Base-by-base conservation (phyloP, 2,113 vertebrate genomes). In the Pomatorhinus ruficollis region DNA sequence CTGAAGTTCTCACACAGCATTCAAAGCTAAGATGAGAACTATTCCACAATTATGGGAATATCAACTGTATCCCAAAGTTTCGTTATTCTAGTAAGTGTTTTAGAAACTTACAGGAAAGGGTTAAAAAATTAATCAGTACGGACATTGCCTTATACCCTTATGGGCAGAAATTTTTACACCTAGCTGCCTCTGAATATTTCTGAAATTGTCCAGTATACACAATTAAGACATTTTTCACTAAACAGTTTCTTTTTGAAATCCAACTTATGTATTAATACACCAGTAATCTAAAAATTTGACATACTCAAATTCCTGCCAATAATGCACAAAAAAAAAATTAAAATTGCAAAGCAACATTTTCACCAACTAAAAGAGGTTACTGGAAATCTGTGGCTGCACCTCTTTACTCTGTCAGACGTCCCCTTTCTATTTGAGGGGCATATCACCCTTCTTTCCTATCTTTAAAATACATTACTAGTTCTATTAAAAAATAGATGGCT, bases 101-200 rank as follows among this genome's bases (percentile, higher is more conserved):
- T 18, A 30, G 60, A 90, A 95, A 83, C 47, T 91, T 87, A 35
- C 80, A 87, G 70, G 78, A 96, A 97, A 86, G 91, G 93, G 95
- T 97, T 97, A 98, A 98, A 97, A 89, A 93, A 40, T 59, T 30
- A 60, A 69, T 37, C 75, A 95, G 72, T 75, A 80, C 50, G 78
- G 71, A 56, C 37, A 33, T 12, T 49, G 68, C 64, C 47, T 93
- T 93, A 94, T 54, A 81, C 37, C 53, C 59, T 83, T 35, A 81
- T 64, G 69, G 54, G 52, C 35, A 95, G 64, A 93, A 90, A 53
- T 66, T 76, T 84, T 85, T 60, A 64, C 27, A 78, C 19, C 69
- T 80, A 86, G 78, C 27, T 54, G 78, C 47, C 64, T 91, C 81
- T 85, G 83, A 52, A 40, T 13, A 86, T 40, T 83, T 89, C 76